These are phyloP conservation scores for Agapornis roseicollis DNA, from an alignment of 2,113 vertebrate species.

Conservation along the genomic window DNA sequence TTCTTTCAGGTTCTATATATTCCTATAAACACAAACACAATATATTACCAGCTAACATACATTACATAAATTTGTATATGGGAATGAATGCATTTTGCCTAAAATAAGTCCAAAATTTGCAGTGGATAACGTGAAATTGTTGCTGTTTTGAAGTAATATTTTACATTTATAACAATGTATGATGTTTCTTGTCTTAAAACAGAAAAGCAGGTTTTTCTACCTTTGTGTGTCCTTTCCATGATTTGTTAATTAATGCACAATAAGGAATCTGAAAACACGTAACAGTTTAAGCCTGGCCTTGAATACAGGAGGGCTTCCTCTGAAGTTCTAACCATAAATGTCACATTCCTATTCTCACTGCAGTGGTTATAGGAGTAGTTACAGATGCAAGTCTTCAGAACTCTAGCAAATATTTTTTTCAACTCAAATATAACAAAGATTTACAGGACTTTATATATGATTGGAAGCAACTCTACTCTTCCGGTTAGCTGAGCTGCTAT, in stretches of 20 bases:
- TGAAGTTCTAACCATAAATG: neutral
- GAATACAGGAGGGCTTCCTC: neutral
- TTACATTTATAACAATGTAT: neutral
- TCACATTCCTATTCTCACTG: neutral
- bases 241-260: neutral
- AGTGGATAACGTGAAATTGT: neutral
- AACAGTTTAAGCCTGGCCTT: neutral
- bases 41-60: neutral
- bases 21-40: neutral
- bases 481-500: neutral
- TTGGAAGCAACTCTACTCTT: neutral
- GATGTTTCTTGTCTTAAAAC: neutral
- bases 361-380: neutral
- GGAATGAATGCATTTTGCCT: neutral
- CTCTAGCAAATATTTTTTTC: neutral
- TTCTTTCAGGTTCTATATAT: neutral
- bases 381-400: neutral
- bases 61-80: neutral
- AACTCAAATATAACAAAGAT: neutral
- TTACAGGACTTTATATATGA: neutral
- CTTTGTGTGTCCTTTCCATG: neutral
- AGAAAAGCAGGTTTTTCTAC: neutral
- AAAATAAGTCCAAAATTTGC: neutral
- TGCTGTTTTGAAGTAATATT: neutral
- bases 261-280: neutral